phyloP scores from a whole-genome alignment of 1,140 invertebrate species.

The Idris sp. region DNA sequence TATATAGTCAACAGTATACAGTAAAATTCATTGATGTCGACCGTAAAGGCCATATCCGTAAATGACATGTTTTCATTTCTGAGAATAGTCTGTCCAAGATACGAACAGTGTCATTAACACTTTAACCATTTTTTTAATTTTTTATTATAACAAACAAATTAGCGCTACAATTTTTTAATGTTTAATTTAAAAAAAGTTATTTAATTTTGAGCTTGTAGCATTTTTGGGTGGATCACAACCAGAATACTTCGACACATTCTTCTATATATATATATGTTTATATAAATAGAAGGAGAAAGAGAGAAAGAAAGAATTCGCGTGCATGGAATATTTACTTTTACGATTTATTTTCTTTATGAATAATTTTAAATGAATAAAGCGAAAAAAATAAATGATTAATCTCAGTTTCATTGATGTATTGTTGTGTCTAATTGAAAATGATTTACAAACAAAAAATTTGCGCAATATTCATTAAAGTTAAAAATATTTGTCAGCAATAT shows the following conservation, averaged over 20 bases:
- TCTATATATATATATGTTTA: slow-evolving; percentile 23
- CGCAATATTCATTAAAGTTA: no score
- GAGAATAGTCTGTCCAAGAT: slow-evolving; percentile 33
- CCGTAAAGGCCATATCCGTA: slow-evolving; percentile 37
- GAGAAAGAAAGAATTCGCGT: background rate
- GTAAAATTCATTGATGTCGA: slow-evolving; percentile 37
- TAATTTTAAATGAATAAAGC: no score
- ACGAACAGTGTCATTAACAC: slow-evolving; percentile 40
- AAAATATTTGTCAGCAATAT: no score
- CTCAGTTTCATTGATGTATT: no score
- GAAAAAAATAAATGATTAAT: no score
- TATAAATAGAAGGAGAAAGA: slow-evolving; percentile 34
- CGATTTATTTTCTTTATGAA: background rate
- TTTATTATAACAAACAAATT: no score
- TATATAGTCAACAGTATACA: slow-evolving; percentile 24
- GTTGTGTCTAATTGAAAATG: no score
- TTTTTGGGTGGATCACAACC: slow-evolving; percentile 40
- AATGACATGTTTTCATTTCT: slow-evolving; percentile 57
- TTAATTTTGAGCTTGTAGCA: slow-evolving; percentile 23
- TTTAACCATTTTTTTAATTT: slow-evolving; percentile 31
- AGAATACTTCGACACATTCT: slow-evolving; percentile 27
- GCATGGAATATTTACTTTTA: slow-evolving; percentile 1
- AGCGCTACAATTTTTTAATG: no score
- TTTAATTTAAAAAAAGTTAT: no score
- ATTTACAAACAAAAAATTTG: no score